These are phyloP conservation scores for Limnephilus auricula DNA, from an alignment of 2,888 invertebrate species.

Conservation along the genomic window DNA sequence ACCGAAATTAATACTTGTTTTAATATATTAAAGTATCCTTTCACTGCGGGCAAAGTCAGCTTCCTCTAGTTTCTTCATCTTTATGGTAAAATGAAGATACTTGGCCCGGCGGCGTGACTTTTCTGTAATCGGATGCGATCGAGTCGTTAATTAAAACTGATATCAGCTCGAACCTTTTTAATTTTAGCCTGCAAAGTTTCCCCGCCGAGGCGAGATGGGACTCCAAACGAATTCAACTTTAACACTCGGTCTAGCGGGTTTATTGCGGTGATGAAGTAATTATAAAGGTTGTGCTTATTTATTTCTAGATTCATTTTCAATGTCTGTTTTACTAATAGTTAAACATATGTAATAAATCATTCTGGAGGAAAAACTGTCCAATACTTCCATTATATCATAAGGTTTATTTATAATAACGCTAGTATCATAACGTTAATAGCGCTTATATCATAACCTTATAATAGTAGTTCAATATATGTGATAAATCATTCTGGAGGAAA, in stretches of 20 bases:
- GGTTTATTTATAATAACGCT: no score
- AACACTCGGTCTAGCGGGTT: constrained; percentile 14
- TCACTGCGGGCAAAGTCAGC: neutral
- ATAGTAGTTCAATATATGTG: no score
- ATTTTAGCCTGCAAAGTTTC: constrained; percentile 4
- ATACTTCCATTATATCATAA: no score
- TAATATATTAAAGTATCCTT: neutral
- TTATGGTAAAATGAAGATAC: neutral
- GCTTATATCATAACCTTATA: no score
- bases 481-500: no score
- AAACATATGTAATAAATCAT: no score
- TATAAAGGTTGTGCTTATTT: neutral
- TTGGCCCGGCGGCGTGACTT: constrained; percentile 7
- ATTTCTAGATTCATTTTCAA: neutral
- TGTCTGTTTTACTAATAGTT: no score
- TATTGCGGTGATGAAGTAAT: neutral
- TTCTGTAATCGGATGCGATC: constrained; percentile 38
- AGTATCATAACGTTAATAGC: no score
- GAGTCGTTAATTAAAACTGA: constrained; percentile 44
- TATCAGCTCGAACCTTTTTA: constrained; percentile 34
- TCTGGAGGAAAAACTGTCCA: no score
- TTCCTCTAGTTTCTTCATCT: neutral
- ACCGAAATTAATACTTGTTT: no score
- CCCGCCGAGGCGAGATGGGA: neutral
- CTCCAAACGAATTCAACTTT: constrained; percentile 36